Base-by-base conservation (phyloP, 2,113 vertebrate species). In the Drymodes brunneopygia region DNA sequence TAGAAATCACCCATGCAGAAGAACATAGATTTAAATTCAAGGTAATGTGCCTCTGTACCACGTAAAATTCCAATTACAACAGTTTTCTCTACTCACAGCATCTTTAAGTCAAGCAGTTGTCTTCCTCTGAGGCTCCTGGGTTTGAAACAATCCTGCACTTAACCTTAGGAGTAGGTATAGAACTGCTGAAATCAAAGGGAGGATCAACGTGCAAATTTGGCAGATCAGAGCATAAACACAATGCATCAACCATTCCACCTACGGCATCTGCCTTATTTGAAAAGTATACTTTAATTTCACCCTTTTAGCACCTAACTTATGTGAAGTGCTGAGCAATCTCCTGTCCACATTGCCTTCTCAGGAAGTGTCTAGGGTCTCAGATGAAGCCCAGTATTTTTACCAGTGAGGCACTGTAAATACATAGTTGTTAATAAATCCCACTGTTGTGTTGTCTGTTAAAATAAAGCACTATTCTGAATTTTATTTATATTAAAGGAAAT, bases 401-500 rank as follows among this genome's bases (percentile, higher is more conserved):
- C 48, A 70, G n/a, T 69, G 58, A 95, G 42, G 36, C 77, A 91
- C 58, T 98, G 96, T 97, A 98, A 97, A 98, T 98, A 98, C 31
- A 42, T 85, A 93, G 82, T 53, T 94, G 92, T 97, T 95, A 64
- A 96, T 97, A 96, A 96, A 89, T 57, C 84, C 56, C 81, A 69
- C 47, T 93, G 42, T 48, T 93, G 65, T 87, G 92, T 91, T 96
- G 92, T 89, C 72, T 91, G 23, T 94, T 94, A 88, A 94, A 97
- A 94, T 95, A 95, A 95, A 97, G 58, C 47, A 74, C 42, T 88
- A 74, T 33, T 83, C 79, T 71, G 71, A 94, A 66, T 87, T 82
- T 97, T 97, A 96, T 97, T 97, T 98, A 96, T 98, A 95, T 95
- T 75, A 81, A 97, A 95, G 48, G 77, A 91, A 88, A 84, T 38